Percentiles rank a stretch among this genome's conserved stretches.
phyloP scores from a whole-genome alignment of 2,113 vertebrate genomes.

The Clupea harengus region DNA sequence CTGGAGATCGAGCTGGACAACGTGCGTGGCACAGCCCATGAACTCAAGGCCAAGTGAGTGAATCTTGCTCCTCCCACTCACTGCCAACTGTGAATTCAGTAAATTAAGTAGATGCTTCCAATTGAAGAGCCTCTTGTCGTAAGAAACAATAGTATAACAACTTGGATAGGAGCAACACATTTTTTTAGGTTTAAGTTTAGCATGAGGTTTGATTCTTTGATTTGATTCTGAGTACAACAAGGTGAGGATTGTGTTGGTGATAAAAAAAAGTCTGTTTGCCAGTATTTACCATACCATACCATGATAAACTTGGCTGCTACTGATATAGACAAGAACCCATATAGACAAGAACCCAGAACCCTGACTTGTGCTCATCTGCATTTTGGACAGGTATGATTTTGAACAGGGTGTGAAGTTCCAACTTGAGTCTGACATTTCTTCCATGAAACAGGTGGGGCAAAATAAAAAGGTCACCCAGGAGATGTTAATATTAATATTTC shows the following conservation, averaged over 20 bases:
- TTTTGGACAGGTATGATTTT: slow-evolving; percentile 58
- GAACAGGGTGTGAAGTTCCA: slow-evolving; percentile 66
- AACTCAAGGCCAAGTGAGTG: slow-evolving; percentile 65
- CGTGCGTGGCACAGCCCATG: slow-evolving; percentile 60
- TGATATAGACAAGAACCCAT: not conserved
- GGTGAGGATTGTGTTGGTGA: too few relatives aligned
- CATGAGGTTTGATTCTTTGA: not conserved
- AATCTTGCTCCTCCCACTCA: not conserved
- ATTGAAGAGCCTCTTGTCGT: not conserved
- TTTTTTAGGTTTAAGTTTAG: too few relatives aligned
- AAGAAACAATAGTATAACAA: not conserved
- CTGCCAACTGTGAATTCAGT: not conserved
- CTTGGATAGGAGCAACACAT: not conserved
- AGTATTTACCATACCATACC: not conserved
- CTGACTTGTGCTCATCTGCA: not conserved
- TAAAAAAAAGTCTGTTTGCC: not conserved
- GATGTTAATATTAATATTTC: not conserved
- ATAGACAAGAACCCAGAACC: not conserved
- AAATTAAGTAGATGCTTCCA: not conserved
- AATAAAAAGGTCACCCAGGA: not conserved
- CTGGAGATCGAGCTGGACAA: slow-evolving; percentile 65
- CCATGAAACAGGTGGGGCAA: slow-evolving; percentile 59
- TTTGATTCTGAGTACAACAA: not conserved
- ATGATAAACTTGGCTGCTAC: not conserved
- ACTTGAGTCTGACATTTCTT: slow-evolving; percentile 60